Evolutionary conservation across 2,888 invertebrate species (phyloP), one percentile per base, ranked within the genome.

Genomic region (Neoaliturus tenellus): DNA sequence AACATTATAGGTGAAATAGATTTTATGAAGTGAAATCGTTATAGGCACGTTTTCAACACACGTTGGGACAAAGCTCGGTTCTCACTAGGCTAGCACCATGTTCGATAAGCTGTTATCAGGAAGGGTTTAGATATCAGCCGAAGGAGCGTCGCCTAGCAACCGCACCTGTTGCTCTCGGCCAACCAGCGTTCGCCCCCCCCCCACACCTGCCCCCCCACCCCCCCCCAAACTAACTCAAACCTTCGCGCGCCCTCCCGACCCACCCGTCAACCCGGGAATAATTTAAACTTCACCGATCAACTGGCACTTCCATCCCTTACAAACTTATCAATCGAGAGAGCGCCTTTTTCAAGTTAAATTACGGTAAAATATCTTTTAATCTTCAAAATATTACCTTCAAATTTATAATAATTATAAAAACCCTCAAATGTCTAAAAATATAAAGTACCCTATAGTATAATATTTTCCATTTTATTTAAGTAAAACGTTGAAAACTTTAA

Each of bases 91-190:
- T 31, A 12, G 62, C 62, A 3, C 23, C 14, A 14, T n/a, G 62
- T 62, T 62, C 62, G 31, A 62, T 25, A 62, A 62, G 62, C 62
- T 62, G 62, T 62, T 62, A 62, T 62, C 62, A 62, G 28, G 14
- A 17, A 62, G 31, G 28, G 28, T 55, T 55, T 55, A 28, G n/a
- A 62, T 62, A 39, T 71, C 39, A 71, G 71, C 71, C 20, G 71
- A 39, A 8, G 39, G 33, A 2, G n/a, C 71, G 71, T 71, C 20
- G 71, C 71, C 25, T 39, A 39, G 71, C 71, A 71, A 71, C 71
- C 71, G n/a, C 71, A 71, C 71, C 71, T 71, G 71, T 71, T 71
- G 71, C 71, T 33, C 20, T 25, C 39, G 17, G 71, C 71, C 71
- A 71, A 71, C 39, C 71, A 71, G 17, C 2, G 5, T 10, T n/a